Evolutionary conservation across 2,888 invertebrate genomes (phyloP), one percentile per base, ranked within the genome.

Genomic region (Cheilosia scutellata): DNA sequence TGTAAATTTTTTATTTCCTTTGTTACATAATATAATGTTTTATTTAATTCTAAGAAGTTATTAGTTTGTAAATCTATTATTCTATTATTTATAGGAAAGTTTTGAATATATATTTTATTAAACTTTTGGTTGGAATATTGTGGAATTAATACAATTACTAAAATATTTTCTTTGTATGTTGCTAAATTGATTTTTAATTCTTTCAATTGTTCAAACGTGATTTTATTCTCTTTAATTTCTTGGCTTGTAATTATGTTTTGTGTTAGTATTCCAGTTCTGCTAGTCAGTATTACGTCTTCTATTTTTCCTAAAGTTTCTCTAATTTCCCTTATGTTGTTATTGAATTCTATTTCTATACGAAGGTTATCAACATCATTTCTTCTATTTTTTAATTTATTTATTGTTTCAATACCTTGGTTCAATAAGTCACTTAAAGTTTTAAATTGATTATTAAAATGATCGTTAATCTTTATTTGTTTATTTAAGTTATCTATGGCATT

Each of bases 381-480:
- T 31, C 7, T 31, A 7, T 31, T 31, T 31, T 2, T 7, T 31
- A 31, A 31, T 31, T 31, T 31, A 31, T 31, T 7, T 2, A 31
- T 31, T 31, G 29, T 29, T 29, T 29, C 29, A 5, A 29, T 29
- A 29, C 29, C 29, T 29, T 29, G 29, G 29, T 29, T 29, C 29
- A 29, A 4, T 29, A 4, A 5, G 29, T 29, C 29, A 29, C 29
- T 29, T 29, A 29, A 29, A 29, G 29, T 33, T 37, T 31, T 44
- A 63, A 40, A 44, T 20, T 47, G 62, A 27, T 57, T 47, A 31
- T 57, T 60, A 51, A 71, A 71, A 27, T 49, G 31, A 25, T 60
- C 51, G 25, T 66, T 66, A 20, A 71, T 60, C 49, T 31, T 27
- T 58, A 57, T 27, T 49, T 71, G 33, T 25, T 49, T 2, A 16